phyloP scores from a whole-genome alignment of 2,797 vertebrate species.

The Apodemus agrarius region DNA sequence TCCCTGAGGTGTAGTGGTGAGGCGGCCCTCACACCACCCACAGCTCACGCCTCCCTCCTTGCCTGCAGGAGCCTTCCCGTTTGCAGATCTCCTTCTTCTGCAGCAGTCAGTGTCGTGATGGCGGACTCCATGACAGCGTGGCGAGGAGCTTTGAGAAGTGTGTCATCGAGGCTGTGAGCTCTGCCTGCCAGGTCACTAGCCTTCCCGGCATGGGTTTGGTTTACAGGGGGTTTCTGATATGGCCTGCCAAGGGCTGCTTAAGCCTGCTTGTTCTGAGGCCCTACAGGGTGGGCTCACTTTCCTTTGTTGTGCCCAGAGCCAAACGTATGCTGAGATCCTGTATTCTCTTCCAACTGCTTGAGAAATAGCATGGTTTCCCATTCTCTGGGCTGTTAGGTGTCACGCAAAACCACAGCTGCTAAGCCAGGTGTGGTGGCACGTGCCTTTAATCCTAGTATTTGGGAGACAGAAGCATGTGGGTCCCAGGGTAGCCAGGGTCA shows the following conservation, averaged over 20 bases:
- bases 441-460: neutral
- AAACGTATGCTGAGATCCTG: neutral
- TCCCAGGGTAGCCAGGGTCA: neutral
- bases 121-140: conserved; percentile 80
- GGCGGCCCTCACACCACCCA: neutral
- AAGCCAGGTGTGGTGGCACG: neutral
- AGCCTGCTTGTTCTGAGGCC: neutral
- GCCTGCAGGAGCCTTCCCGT: conserved; percentile 87
- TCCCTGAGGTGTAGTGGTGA: neutral
- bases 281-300: rapidly evolving
- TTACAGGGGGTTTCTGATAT: neutral
- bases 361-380: neutral
- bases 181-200: conserved; percentile 91
- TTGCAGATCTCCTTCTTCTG: conserved; percentile 91
- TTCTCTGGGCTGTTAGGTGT: rapidly evolving
- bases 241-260: neutral
- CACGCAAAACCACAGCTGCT: rapidly evolving
- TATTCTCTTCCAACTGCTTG: neutral
- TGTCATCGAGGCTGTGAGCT: conserved; percentile 92
- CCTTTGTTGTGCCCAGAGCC: too few species aligned
- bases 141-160: conserved; percentile 89
- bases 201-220: neutral
- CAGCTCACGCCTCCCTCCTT: rapidly evolving
- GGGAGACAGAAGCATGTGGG: neutral
- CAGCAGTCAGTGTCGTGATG: conserved; percentile 63